phyloP scores from a whole-genome alignment of 2,888 invertebrate genomes.

The Andrena camellia region DNA sequence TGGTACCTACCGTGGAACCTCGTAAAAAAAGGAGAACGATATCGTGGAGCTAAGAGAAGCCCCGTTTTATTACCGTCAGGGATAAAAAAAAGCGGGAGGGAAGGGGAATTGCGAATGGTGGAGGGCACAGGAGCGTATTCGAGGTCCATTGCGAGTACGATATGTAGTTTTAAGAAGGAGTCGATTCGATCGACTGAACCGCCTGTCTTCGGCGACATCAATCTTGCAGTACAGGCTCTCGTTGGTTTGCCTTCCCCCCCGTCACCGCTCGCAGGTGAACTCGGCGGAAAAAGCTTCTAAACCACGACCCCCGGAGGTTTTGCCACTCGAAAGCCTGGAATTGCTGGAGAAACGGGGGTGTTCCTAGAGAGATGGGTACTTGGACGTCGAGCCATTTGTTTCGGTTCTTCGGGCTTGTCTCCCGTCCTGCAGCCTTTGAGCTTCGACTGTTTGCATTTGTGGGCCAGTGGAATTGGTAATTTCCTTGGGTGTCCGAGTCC shows the following conservation, averaged over 20 bases:
- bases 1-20: constrained; percentile 6
- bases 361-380: constrained; percentile 26
- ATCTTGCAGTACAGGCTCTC: constrained; percentile 59
- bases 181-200: constrained; percentile 37
- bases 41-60: constrained; percentile 38
- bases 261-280: constrained; percentile 2
- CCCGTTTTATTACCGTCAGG: constrained; percentile 43
- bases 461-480: constrained; percentile 11
- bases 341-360: constrained; percentile 12
- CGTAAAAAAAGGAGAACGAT: constrained; percentile 42
- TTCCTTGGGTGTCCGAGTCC: constrained; percentile 5
- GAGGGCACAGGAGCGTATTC: constrained; percentile 15
- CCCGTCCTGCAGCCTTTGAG: constrained; percentile 4
- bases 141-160: constrained; percentile 47
- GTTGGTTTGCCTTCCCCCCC: constrained; percentile 33
- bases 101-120: neutral
- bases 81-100: neutral
- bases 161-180: constrained; percentile 31
- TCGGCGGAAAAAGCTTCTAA: constrained; percentile 43
- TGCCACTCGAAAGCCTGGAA: constrained; percentile 50
- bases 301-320: constrained; percentile 49
- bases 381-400: constrained; percentile 32
- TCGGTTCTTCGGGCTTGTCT: constrained; percentile 17
- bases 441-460: neutral
- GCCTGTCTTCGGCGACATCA: constrained; percentile 57